phyloP scores from a whole-genome alignment of 2,888 invertebrate genomes.

The Lysandra coridon region DNA sequence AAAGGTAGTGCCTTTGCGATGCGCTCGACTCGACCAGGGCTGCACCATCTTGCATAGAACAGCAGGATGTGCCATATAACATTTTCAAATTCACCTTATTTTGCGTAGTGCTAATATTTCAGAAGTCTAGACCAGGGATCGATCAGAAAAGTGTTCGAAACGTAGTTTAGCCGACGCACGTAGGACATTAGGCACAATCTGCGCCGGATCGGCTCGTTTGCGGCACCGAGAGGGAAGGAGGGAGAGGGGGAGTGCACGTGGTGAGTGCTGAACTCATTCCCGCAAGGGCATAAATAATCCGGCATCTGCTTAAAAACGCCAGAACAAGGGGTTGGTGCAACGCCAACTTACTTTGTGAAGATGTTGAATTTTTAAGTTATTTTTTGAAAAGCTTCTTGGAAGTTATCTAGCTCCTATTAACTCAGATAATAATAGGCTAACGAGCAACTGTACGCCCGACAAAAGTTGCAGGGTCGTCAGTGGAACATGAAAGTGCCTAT shows the following conservation, averaged over 20 bases:
- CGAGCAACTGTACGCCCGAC: neutral
- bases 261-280: neutral
- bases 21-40: neutral
- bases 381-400: neutral
- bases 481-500: neutral
- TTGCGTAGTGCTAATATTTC: neutral
- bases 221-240: neutral
- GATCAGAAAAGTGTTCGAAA: neutral
- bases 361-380: neutral
- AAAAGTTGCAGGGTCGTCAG: neutral
- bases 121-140: neutral
- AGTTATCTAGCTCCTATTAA: neutral
- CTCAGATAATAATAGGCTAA: neutral
- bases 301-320: conserved; percentile 16
- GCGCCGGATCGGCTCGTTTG: conserved; percentile 11
- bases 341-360: neutral
- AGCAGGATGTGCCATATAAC: neutral
- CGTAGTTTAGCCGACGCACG: conserved; percentile 5
- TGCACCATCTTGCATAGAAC: neutral
- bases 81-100: neutral
- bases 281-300: neutral
- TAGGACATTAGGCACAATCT: conserved; percentile 18
- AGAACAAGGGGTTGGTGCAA: neutral
- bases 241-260: neutral
- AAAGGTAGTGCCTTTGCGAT: neutral